These are phyloP conservation scores for Hippoglossus stenolepis DNA, from an alignment of 2,113 vertebrate genomes.

Conservation along the genomic window DNA sequence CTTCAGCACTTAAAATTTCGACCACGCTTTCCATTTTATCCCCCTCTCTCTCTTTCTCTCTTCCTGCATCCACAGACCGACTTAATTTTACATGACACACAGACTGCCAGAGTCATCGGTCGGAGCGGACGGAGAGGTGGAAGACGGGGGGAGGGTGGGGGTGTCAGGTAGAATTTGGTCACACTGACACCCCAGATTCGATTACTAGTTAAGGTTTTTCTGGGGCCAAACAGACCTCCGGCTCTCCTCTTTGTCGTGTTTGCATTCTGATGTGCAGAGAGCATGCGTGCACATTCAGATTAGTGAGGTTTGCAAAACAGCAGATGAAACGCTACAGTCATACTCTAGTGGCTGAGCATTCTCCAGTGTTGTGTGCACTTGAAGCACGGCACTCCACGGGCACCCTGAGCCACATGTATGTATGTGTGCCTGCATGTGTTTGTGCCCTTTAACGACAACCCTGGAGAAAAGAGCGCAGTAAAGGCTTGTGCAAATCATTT, in stretches of 20 bases:
- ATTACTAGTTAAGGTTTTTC: conserved; percentile 48
- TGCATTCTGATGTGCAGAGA: conserved; percentile 49
- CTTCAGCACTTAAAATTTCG: conserved; percentile 52
- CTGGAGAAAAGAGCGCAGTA: background rate
- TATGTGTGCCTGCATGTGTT: background rate
- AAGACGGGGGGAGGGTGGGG: background rate
- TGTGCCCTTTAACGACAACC: conserved; percentile 1
- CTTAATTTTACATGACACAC: conserved; percentile 69
- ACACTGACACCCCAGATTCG: conserved; percentile 51
- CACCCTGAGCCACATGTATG: background rate
- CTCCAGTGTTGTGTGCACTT: background rate
- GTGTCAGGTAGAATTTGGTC: conserved; percentile 57
- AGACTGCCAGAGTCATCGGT: conserved; percentile 60
- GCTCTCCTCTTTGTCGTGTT: conserved; percentile 5
- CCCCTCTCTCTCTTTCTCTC: conserved; percentile 7
- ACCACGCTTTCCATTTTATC: conserved; percentile 58
- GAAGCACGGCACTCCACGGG: no score
- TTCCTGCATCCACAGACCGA: conserved; percentile 44
- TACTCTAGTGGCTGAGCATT: no score
- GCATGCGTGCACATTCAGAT: conserved; percentile 6
- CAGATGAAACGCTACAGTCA: no score
- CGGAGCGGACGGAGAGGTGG: conserved; percentile 26
- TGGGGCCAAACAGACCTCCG: conserved; percentile 65
- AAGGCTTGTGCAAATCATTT: background rate
- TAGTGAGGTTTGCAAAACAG: no score